A percentile compares a stretch with the other conserved stretches of the same genome.
Evolutionary conservation across 1,140 invertebrate genomes (phyloP).

Genomic region (Bombus sibiricus): DNA sequence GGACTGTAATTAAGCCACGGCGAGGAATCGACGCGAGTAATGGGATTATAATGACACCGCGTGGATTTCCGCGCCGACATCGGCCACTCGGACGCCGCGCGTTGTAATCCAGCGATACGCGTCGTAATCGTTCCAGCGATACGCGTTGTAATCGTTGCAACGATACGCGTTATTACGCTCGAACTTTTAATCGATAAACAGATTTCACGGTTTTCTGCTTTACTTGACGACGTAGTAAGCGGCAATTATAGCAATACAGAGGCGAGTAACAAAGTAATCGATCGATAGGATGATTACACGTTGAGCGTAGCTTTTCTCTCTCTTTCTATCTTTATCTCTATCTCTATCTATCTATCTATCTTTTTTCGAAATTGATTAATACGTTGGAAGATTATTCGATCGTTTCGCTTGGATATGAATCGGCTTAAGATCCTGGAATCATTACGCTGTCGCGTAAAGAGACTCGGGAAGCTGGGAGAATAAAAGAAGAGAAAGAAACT

Average conservation of each 20-base stretch:
- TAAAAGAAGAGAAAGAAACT: background rate
- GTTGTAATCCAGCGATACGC: no score
- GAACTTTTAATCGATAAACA: constrained; percentile 44
- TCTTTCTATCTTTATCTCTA: no score
- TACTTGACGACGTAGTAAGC: background rate
- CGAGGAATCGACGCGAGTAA: constrained; percentile 40
- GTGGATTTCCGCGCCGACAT: constrained; percentile 34
- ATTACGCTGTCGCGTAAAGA: background rate
- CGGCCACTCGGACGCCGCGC: constrained; percentile 4
- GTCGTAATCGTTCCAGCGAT: constrained; percentile 21
- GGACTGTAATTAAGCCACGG: constrained; percentile 40
- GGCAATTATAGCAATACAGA: background rate
- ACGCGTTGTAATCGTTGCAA: constrained; percentile 20
- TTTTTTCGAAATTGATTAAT: background rate
- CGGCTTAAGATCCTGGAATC: background rate
- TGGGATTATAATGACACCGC: constrained; percentile 57
- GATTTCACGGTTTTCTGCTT: constrained; percentile 38
- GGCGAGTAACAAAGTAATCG: background rate
- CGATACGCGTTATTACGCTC: constrained; percentile 28
- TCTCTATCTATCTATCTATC: no score
- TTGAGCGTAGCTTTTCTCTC: no score
- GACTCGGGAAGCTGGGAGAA: background rate
- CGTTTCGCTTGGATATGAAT: background rate
- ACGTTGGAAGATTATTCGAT: background rate
- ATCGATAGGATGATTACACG: background rate